These are phyloP conservation scores for Fopius arisanus DNA, from an alignment of 1,140 invertebrate genomes.

Conservation along the genomic window DNA sequence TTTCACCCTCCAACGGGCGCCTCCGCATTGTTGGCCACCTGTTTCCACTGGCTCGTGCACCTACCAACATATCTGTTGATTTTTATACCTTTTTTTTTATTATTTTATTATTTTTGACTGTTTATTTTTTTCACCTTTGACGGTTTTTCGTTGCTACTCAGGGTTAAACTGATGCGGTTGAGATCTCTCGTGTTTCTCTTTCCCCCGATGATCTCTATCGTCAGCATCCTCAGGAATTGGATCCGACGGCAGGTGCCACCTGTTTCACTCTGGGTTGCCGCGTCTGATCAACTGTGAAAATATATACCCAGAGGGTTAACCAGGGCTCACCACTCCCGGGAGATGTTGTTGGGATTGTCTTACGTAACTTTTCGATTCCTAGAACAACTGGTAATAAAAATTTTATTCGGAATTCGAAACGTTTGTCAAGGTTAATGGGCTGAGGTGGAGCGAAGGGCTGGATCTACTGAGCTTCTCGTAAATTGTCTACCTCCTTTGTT, in stretches of 20 bases:
- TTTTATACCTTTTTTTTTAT: background rate
- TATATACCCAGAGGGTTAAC: too few relatives aligned
- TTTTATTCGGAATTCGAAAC: background rate
- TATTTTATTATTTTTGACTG: background rate
- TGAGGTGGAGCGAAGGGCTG: background rate
- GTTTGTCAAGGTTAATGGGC: background rate
- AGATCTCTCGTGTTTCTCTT: conserved; percentile 24
- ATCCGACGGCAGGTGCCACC: conserved; percentile 28
- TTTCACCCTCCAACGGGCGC: conserved; percentile 14
- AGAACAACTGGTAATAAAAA: background rate
- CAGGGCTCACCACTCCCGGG: too few relatives aligned
- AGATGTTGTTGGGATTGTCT: conserved; percentile 17
- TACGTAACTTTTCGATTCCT: background rate
- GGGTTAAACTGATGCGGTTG: background rate
- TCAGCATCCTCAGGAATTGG: conserved; percentile 24
- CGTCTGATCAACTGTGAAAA: conserved; percentile 16
- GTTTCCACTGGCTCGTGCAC: conserved; percentile 25
- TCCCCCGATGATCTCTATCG: background rate
- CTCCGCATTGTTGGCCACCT: conserved; percentile 23
- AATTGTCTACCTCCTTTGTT: conserved; percentile 31
- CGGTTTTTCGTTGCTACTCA: background rate
- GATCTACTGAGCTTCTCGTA: conserved; percentile 25
- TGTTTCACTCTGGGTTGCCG: conserved; percentile 7
- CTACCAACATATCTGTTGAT: background rate
- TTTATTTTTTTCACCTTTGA: background rate